A percentile compares a stretch with the other conserved stretches of the same genome.
Conservation (phyloP, 2,888 invertebrate genomes). For the Apotomis capreana region DNA sequence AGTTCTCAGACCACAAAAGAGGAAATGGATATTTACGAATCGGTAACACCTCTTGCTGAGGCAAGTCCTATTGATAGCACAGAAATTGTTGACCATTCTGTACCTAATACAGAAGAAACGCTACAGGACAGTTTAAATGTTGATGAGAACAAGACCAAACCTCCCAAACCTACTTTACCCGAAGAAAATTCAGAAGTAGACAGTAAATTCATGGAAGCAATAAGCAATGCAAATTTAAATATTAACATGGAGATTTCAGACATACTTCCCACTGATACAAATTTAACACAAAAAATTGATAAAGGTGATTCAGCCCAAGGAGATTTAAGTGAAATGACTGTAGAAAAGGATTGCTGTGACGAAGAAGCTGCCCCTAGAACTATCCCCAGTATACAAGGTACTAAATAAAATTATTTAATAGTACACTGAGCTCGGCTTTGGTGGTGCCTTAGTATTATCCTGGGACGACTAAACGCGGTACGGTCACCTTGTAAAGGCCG, state of each 20-base stretch:
- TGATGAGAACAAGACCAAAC: background rate
- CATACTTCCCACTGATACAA: constrained; percentile 10
- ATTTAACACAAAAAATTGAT: constrained; percentile 4
- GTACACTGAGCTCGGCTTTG: too few relatives aligned
- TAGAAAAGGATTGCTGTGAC: background rate
- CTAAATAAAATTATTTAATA: constrained; percentile 12
- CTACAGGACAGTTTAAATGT: background rate
- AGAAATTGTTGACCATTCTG: background rate
- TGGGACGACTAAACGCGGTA: too few relatives aligned
- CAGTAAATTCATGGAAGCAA: background rate
- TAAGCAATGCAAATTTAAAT: constrained; percentile 24
- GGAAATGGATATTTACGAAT: constrained; percentile 1
- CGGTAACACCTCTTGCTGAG: background rate
- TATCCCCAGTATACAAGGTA: constrained; percentile 13
- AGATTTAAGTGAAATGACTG: background rate
- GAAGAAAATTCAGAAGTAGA: constrained; percentile 9
- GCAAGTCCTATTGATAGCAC: background rate
- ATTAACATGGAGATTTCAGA: constrained; percentile 16
- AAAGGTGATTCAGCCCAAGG: background rate
- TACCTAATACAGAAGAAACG: background rate
- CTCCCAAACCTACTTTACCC: background rate
- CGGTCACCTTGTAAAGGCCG: too few relatives aligned
- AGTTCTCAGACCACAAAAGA: background rate
- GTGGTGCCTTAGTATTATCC: too few relatives aligned
- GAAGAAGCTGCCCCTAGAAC: constrained; percentile 14